These are phyloP conservation scores for Alloplasta piceator DNA, from an alignment of 2,888 invertebrate species.

Conservation along the genomic window DNA sequence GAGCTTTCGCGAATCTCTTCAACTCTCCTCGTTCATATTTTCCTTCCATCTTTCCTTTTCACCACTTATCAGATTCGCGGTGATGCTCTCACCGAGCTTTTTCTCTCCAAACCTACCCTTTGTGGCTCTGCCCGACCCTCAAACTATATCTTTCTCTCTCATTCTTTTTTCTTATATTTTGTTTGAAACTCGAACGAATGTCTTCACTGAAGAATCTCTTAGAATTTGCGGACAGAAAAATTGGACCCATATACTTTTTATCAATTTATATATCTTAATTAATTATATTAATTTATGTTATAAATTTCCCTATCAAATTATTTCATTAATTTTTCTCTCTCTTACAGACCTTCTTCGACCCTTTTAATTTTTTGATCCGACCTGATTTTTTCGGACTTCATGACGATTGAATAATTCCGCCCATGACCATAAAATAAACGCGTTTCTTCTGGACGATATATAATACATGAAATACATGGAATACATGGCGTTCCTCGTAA, in stretches of 20 bases:
- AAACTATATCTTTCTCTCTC: neutral
- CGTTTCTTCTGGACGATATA: slow-evolving; percentile 4
- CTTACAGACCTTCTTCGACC: no score
- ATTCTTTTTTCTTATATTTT: neutral
- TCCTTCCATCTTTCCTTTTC: neutral
- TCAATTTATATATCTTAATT: no score
- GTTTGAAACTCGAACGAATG: no score
- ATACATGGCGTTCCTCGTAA: slow-evolving; percentile 45
- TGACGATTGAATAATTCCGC: neutral
- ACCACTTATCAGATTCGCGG: neutral
- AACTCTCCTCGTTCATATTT: neutral
- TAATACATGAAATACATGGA: slow-evolving; percentile 20
- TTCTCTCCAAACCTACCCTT: slow-evolving; percentile 36
- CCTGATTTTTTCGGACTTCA: neutral
- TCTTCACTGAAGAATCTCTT: no score
- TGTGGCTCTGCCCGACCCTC: slow-evolving; percentile 6
- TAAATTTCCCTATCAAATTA: no score
- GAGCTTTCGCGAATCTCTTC: slow-evolving; percentile 5
- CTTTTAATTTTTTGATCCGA: neutral
- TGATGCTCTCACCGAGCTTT: neutral
- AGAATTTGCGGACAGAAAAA: no score
- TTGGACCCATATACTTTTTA: no score
- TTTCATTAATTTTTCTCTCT: no score
- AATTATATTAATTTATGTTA: no score
- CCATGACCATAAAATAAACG: neutral